These are phyloP conservation scores for Melinopterus prodromus DNA, from an alignment of 2,888 invertebrate genomes.

Conservation along the genomic window DNA sequence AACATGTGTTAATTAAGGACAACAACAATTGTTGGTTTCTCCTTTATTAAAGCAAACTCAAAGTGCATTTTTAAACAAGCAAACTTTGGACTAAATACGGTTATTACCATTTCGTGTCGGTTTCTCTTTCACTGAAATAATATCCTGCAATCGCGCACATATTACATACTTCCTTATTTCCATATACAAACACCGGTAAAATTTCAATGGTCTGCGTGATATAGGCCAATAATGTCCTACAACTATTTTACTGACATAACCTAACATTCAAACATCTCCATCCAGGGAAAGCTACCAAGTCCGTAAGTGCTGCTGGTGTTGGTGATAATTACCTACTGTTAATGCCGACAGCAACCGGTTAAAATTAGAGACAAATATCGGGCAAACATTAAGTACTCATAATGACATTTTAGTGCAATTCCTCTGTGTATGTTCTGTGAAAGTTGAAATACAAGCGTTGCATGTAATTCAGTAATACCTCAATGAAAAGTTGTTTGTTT, in stretches of 20 bases:
- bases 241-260: no score
- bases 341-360: no score
- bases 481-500: neutral
- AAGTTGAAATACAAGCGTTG: conserved; percentile 15
- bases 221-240: no score
- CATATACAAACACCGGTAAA: neutral
- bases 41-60: no score
- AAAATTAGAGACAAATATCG: neutral
- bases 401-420: conserved; percentile 4
- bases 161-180: neutral
- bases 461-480: conserved; percentile 10
- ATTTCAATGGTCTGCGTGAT: no score
- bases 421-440: neutral
- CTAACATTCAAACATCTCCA: no score
- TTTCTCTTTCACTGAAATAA: neutral
- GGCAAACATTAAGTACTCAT: neutral
- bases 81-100: neutral
- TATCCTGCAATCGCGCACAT: neutral
- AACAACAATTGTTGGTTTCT: no score
- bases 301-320: no score
- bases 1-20: no score
- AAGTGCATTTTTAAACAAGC: no score
- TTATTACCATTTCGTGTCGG: neutral
- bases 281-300: no score
- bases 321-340: no score